A percentile compares a stretch with the other conserved stretches of the same genome.
phyloP scores from a whole-genome alignment of 1,140 invertebrate genomes.

The Papilio dardanus region DNA sequence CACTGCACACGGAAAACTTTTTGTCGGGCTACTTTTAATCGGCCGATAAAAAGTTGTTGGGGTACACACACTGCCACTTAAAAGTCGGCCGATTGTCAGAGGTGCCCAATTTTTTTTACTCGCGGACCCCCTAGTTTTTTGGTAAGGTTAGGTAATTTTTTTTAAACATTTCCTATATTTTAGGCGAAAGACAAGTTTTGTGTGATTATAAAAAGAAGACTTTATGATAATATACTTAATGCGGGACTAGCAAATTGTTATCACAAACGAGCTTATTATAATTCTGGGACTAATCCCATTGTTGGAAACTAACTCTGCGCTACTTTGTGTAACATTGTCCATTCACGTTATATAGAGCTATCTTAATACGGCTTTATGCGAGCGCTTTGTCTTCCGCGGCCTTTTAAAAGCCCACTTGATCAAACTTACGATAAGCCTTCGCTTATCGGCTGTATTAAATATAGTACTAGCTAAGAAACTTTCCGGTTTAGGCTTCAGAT shows the following conservation, averaged over 20 bases:
- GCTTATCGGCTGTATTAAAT: conserved; percentile 7
- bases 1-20: no score
- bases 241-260: neutral
- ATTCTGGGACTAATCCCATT: conserved; percentile 1
- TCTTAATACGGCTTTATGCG: conserved; percentile 26
- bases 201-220: no score
- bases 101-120: no score
- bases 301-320: neutral
- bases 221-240: neutral
- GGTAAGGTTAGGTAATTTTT: no score
- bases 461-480: conserved; percentile 21
- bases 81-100: no score
- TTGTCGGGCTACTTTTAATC: no score
- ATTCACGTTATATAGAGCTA: neutral
- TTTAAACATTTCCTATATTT: no score
- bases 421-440: conserved; percentile 23
- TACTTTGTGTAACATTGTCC: conserved; percentile 4
- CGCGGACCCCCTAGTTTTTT: no score
- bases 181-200: no score
- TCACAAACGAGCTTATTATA: neutral
- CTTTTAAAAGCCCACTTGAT: conserved; percentile 35
- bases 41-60: no score
- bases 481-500: conserved; percentile 13
- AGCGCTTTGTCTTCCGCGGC: conserved; percentile 28
- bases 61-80: no score